Evolutionary conservation across 2,113 vertebrate genomes (phyloP).

Genomic region (Larimichthys crocea): DNA sequence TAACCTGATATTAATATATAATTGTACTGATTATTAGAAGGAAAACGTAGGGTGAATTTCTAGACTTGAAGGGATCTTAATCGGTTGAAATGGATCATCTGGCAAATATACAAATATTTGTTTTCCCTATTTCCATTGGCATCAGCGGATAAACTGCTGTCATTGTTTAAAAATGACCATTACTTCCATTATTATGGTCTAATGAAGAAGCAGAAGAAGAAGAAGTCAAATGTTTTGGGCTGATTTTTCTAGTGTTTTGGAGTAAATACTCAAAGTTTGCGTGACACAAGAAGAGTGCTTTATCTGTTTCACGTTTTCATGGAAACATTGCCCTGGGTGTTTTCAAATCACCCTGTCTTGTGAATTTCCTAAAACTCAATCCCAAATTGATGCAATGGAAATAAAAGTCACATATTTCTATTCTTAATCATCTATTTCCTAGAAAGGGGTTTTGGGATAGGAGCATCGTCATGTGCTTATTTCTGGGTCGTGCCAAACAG

Average conservation of each 20-base stretch:
- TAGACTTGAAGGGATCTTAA: neutral
- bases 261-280: constrained; percentile 26
- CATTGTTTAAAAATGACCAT: neutral
- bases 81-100: neutral
- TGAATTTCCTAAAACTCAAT: constrained; percentile 62
- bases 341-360: constrained; percentile 44
- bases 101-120: neutral
- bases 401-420: constrained; percentile 69
- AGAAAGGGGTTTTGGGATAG: constrained; percentile 57
- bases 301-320: constrained; percentile 50
- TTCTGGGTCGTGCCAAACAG: constrained; percentile 60
- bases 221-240: constrained; percentile 1
- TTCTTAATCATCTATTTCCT: constrained; percentile 67
- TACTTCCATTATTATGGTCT: neutral
- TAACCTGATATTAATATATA: neutral
- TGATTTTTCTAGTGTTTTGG: constrained; percentile 33
- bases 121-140: neutral
- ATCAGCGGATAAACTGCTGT: neutral
- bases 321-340: constrained; percentile 42
- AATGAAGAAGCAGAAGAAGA: neutral
- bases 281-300: constrained; percentile 41
- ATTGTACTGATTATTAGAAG: neutral
- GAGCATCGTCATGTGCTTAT: constrained; percentile 64
- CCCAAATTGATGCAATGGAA: constrained; percentile 57
- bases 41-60: neutral